Percentiles rank a stretch among this genome's conserved stretches.
Evolutionary conservation across 2,888 invertebrate genomes (phyloP).

Genomic region (Cephus sareptanus): DNA sequence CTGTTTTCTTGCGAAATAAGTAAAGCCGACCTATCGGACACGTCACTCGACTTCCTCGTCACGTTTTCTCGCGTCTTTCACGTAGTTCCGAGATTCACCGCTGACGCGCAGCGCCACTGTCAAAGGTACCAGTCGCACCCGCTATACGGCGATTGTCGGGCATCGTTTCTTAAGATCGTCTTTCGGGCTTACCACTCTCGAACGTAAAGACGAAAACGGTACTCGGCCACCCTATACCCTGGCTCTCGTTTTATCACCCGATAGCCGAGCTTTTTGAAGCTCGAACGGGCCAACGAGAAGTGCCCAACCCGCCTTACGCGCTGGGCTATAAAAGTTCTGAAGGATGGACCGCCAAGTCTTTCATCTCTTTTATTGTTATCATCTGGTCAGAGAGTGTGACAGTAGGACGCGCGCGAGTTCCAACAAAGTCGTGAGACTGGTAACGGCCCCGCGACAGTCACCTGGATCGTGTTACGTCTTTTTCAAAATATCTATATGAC

Average conservation of each 20-base stretch:
- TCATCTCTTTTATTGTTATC: slow-evolving; percentile 7
- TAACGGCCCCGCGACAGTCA: not conserved
- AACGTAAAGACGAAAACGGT: not conserved
- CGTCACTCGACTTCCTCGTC: not conserved
- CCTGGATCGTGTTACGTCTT: not conserved
- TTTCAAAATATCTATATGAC: not conserved
- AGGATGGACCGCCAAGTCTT: slow-evolving; percentile 16
- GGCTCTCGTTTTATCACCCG: slow-evolving; percentile 44
- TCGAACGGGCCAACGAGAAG: slow-evolving; percentile 31
- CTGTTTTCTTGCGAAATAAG: not conserved
- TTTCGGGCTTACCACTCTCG: not conserved
- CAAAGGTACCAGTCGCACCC: not conserved
- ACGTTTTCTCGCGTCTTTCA: not conserved
- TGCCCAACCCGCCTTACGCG: slow-evolving; percentile 15
- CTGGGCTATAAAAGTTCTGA: slow-evolving; percentile 45
- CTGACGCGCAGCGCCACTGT: slow-evolving; percentile 5
- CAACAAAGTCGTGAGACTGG: not conserved
- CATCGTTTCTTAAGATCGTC: not conserved
- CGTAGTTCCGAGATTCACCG: slow-evolving; percentile 7
- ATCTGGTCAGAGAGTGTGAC: slow-evolving; percentile 1
- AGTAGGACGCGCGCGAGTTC: not conserved
- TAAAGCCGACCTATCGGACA: not conserved
- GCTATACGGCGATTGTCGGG: not conserved
- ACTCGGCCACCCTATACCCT: not conserved
- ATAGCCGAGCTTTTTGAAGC: slow-evolving; percentile 33